These are phyloP conservation scores for Drosophila kepulauana DNA, from an alignment of 1,140 invertebrate species.

Conservation along the genomic window DNA sequence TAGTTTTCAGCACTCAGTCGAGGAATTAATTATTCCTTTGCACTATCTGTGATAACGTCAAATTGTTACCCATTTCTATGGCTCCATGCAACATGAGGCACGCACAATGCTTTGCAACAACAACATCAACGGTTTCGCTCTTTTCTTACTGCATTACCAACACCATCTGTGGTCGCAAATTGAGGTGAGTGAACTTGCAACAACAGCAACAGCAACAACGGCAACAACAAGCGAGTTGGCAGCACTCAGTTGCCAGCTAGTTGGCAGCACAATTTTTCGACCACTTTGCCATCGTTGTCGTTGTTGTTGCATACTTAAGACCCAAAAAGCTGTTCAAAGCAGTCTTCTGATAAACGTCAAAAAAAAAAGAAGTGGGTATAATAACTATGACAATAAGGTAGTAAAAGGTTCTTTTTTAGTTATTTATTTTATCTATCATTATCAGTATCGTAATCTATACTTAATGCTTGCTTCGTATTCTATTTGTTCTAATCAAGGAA, in stretches of 20 bases:
- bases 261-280: not conserved
- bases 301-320: constrained; percentile 1
- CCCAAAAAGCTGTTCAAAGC: constrained; percentile 4
- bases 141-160: constrained; percentile 34
- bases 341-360: not conserved
- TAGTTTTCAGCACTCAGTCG: not conserved
- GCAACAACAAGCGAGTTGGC: not conserved
- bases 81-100: constrained; percentile 3
- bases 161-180: constrained; percentile 56
- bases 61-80: not conserved
- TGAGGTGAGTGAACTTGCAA: constrained; percentile 63
- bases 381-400: not conserved
- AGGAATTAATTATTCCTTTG: not conserved
- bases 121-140: constrained; percentile 8
- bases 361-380: not conserved
- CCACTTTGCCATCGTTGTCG: not conserved
- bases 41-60: not conserved
- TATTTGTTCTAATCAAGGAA: not conserved
- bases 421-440: not conserved
- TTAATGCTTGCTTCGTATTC: not conserved
- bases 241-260: constrained; percentile 11
- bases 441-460: constrained; percentile 6
- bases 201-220: constrained; percentile 21
- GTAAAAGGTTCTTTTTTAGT: not conserved
- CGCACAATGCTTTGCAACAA: constrained; percentile 5